Evolutionary conservation across 2,888 invertebrate species (phyloP).

Genomic region (Cyaniris semiargus): DNA sequence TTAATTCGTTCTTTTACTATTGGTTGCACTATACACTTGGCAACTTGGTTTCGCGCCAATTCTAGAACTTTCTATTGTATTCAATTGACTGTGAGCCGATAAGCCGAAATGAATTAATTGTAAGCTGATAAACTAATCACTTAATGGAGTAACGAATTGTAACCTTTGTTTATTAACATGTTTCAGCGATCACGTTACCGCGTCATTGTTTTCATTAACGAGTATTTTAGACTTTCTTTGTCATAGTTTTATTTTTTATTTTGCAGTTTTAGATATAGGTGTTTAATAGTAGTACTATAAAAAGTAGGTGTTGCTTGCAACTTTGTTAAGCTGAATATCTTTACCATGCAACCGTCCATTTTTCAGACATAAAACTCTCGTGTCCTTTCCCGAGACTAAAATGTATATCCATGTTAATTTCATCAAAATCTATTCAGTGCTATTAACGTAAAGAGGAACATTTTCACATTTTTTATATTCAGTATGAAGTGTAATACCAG

Average conservation of each 20-base stretch:
- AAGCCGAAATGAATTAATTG: background rate
- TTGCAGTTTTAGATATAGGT: background rate
- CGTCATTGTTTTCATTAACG: background rate
- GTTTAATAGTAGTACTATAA: too few species aligned
- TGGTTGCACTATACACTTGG: background rate
- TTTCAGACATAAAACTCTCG: too few species aligned
- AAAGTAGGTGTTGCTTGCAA: too few species aligned
- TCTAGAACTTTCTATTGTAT: slow-evolving; percentile 14
- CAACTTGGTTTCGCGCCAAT: background rate
- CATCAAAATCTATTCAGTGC: too few species aligned
- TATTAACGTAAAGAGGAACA: too few species aligned
- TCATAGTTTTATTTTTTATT: background rate
- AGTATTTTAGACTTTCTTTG: background rate
- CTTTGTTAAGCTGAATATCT: too few species aligned
- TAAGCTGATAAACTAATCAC: slow-evolving; percentile 13
- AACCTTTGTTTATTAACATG: background rate
- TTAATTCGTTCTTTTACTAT: background rate
- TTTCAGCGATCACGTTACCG: background rate
- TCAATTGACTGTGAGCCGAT: background rate
- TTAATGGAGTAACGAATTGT: background rate
- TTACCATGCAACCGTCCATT: too few species aligned
- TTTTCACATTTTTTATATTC: too few species aligned
- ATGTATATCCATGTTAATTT: too few species aligned
- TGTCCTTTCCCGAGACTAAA: too few species aligned
- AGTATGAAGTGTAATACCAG: too few species aligned